phyloP scores from a whole-genome alignment of 2,797 vertebrate genomes.

The Paramormyrops hopkinsi region DNA sequence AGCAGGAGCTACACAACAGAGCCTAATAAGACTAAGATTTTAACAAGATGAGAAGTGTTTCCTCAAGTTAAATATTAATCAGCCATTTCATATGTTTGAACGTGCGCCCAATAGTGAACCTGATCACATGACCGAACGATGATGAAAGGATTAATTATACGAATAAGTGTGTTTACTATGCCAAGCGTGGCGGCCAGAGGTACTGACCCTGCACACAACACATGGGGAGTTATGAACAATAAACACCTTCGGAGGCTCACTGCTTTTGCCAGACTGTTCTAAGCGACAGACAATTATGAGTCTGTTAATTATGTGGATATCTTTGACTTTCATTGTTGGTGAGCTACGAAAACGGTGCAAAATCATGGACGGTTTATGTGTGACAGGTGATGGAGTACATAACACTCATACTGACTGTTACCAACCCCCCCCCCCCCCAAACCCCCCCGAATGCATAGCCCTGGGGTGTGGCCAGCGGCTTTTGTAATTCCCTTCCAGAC shows the following conservation, averaged over 20 bases:
- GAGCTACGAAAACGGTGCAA: neutral
- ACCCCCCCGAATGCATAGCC: neutral
- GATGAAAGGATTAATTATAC: neutral
- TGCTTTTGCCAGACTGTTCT: neutral
- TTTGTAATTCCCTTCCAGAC: neutral
- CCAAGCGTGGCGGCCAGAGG: neutral
- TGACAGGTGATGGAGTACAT: neutral
- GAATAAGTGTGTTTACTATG: slow-evolving; percentile 1
- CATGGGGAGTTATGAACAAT: neutral
- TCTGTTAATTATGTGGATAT: neutral
- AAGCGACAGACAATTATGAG: neutral
- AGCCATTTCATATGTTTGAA: neutral
- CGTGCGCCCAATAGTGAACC: neutral
- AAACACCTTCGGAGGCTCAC: neutral
- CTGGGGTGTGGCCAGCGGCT: neutral
- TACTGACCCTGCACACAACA: neutral
- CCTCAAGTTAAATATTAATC: neutral
- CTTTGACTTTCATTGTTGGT: neutral
- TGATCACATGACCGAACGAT: neutral
- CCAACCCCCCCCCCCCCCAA: too few species aligned
- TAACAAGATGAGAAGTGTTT: neutral
- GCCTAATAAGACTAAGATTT: neutral
- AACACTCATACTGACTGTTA: neutral
- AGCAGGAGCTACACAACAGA: neutral
- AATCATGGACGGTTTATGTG: neutral